Evolutionary conservation across 2,888 invertebrate genomes (phyloP), one percentile per base, ranked within the genome.

Genomic region (Dicyrtoma fusca): DNA sequence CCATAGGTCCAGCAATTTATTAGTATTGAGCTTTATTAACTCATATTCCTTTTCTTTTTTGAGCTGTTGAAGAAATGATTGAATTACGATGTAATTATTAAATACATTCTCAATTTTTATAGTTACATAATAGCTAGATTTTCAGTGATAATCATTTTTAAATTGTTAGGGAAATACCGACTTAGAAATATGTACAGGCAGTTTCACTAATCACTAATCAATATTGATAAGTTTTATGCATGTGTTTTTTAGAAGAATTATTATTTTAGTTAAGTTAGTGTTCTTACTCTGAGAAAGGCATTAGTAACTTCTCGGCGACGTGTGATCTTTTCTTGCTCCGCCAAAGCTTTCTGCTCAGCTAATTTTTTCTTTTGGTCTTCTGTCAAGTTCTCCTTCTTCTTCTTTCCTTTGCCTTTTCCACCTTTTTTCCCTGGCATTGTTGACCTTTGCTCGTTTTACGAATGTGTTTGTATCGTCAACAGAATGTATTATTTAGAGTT

Each of bases 11-110:
- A 80, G 71, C 1, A 80, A 57, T 66, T 80, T 80, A 69, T 77
- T 77, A 13, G 75, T 76, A 68, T 80, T 79, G 17, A 80, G 55
- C 47, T 76, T 78, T 19, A 80, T 62, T 14, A 80, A 71, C 42
- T 78, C 75, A 72, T 76, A 76, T 61, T 80, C 80, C 51, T 78
- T 79, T 1, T 80, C 78, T 76, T 79, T 78, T 74, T 80, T 80
- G 42, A 80, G 73, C 80, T 80, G 51, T 17, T 2, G 55, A 23
- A 23, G 26, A 42, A 55, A 49, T 19, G 42, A 42, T 10, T 10
- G 61, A 57, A 6, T 55, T 55, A n/a, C n/a, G n/a, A n/a, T n/a
- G n/a, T n/a, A n/a, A n/a, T n/a, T n/a, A n/a, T n/a, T n/a, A n/a
- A n/a, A n/a, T n/a, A n/a, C n/a, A n/a, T n/a, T n/a, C n/a, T n/a